Conservation (phyloP, 1,140 invertebrate species). For the Doryteuthis pealeii region DNA sequence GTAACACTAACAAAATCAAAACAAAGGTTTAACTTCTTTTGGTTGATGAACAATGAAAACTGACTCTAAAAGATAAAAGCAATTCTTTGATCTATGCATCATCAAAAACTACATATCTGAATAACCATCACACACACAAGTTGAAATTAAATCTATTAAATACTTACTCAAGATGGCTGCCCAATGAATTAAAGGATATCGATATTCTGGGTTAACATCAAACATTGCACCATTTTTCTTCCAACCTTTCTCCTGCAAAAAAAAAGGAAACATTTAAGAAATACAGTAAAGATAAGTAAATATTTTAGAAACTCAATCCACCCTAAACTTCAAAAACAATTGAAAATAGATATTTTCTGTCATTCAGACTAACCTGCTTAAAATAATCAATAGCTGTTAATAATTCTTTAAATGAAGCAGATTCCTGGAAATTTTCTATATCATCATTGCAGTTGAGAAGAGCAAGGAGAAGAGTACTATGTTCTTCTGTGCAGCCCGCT, state of each 20-base stretch:
- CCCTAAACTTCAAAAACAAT: too few species aligned
- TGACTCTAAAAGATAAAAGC: too few species aligned
- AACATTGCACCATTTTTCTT: not conserved
- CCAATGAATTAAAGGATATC: conserved; percentile 1
- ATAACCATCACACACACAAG: too few species aligned
- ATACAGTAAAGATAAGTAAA: too few species aligned
- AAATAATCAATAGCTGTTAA: not conserved
- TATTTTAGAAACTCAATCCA: too few species aligned
- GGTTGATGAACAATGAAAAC: too few species aligned
- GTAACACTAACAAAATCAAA: too few species aligned
- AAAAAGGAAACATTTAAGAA: not conserved
- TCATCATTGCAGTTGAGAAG: not conserved
- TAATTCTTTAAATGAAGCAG: not conserved
- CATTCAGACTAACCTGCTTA: not conserved
- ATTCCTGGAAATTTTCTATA: not conserved
- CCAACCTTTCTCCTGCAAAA: not conserved
- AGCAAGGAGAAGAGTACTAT: not conserved
- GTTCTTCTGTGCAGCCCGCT: not conserved
- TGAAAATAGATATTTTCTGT: too few species aligned
- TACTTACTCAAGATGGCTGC: conserved; percentile 2
- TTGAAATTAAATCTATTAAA: too few species aligned
- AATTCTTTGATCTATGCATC: too few species aligned
- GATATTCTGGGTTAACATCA: not conserved
- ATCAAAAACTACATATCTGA: too few species aligned
- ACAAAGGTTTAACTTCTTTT: too few species aligned